phyloP scores from a whole-genome alignment of 2,888 invertebrate species.

The Amphimallon solstitiale region DNA sequence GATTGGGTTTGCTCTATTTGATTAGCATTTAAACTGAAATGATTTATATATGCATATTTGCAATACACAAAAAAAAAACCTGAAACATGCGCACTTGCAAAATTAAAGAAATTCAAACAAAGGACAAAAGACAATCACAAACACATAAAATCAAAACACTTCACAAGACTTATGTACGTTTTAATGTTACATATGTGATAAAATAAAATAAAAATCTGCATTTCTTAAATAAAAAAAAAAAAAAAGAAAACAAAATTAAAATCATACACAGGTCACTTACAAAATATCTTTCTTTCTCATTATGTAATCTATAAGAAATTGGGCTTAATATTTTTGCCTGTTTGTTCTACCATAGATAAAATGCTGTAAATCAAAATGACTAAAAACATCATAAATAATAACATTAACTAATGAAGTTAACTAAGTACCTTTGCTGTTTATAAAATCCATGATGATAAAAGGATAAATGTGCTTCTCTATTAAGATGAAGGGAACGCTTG shows the following conservation, averaged over 20 bases:
- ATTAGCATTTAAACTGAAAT: too few species aligned
- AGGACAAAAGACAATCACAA: conserved; percentile 48
- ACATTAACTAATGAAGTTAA: background rate
- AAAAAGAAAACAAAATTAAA: conserved; percentile 33
- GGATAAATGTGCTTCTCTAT: too few species aligned
- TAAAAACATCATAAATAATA: background rate
- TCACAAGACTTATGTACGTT: conserved; percentile 20
- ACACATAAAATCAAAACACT: conserved; percentile 50
- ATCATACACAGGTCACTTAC: conserved; percentile 21
- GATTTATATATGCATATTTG: too few species aligned
- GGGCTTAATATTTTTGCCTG: conserved; percentile 43
- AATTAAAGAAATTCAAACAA: conserved; percentile 1
- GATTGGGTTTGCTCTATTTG: too few species aligned
- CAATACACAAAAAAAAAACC: too few species aligned
- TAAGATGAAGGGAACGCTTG: too few species aligned
- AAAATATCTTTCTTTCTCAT: background rate
- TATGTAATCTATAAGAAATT: conserved; percentile 33
- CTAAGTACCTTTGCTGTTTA: background rate
- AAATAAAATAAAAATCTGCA: conserved; percentile 21
- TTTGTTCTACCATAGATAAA: conserved; percentile 41
- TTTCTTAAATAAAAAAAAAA: background rate
- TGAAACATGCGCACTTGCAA: too few species aligned
- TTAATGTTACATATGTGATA: background rate
- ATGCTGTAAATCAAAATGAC: conserved; percentile 38
- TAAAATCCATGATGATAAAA: background rate